A percentile compares a stretch with the other conserved stretches of the same genome.
Conservation (phyloP, 2,888 invertebrate genomes). For the Ichneumoninae sp. region DNA sequence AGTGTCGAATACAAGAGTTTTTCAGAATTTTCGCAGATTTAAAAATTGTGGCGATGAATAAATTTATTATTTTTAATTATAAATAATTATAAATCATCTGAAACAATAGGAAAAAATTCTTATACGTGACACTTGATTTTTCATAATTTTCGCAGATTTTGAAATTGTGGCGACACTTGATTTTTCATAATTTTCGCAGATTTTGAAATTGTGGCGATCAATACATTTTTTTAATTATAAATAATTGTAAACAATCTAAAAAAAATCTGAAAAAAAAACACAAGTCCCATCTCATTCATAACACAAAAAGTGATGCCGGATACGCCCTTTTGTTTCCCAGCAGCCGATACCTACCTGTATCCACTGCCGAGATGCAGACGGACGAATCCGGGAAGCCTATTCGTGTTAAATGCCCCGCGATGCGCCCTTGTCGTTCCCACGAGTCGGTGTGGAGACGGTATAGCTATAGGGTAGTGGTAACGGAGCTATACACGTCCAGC, state of each 20-base stretch:
- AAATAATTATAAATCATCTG: too few species aligned
- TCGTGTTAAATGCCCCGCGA: neutral
- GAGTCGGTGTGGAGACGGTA: neutral
- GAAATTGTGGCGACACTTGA: too few species aligned
- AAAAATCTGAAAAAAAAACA: neutral
- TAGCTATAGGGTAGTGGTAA: neutral
- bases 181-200: too few species aligned
- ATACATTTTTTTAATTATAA: too few species aligned
- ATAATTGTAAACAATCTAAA: too few species aligned
- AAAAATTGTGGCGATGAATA: too few species aligned
- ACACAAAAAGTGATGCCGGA: neutral
- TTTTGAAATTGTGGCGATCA: too few species aligned
- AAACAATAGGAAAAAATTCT: too few species aligned
- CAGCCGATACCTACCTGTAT: neutral
- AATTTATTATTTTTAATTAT: too few species aligned
- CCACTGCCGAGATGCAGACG: neutral
- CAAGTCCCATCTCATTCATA: neutral
- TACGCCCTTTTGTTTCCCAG: neutral
- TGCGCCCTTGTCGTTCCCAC: neutral
- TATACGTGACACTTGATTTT: neutral
- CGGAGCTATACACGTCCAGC: constrained; percentile 30
- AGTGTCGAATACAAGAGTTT: too few species aligned
- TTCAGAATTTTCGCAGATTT: too few species aligned
- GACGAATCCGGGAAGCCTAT: neutral
- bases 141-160: too few species aligned